Base-by-base conservation (phyloP, 2,797 vertebrate genomes). In the Halcyon smyrnensis region DNA sequence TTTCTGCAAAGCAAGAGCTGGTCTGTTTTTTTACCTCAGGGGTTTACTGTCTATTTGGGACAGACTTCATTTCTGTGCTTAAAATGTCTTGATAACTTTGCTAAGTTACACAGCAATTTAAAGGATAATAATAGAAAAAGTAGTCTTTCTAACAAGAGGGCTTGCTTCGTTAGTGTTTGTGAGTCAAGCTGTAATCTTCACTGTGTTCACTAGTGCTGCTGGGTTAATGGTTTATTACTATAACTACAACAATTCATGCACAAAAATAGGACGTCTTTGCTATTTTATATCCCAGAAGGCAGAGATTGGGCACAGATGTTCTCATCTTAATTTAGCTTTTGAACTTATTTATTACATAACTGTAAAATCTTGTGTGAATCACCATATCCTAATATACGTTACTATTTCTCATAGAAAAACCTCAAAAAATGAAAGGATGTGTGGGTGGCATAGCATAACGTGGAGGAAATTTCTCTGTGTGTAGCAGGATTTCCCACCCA, bases 341-440 rank as follows among this genome's bases (percentile, higher is more conserved):
- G 54, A 91, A 91, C 23, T 79, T 91, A 43, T 46, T 62, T 92
- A 90, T 96, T 96, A 80, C 2, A 0, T 96, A 94, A 94, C 86
- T 74, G 23, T 64, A 92, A 87, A 92, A 89, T 95, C 81, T 62
- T 63, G 25, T 71, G 25, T 79, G n/a, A 84, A 59, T 90, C 37
- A 46, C 32, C 43, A 19, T 89, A 5, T 74, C 23, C 60, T 82
- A 76, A 63, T 60, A 74, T 59, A 62, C 46, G 69, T 89, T 82
- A 56, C 27, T 59, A 89, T 81, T 77, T 64, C 51, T 70, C 15
- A 25, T 88, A 70, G 2, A 48, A 41, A 87, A 84, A n/a, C 10
- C 8, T 83, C 13, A 57, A 79, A 91, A 87, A 75, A 41, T 68
- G 21, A 28, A 79, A 62, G 20, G 6, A 19, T 3, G 0, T 57